Base-by-base conservation (phyloP, 2,888 invertebrate genomes). In the Steromphala cineraria region DNA sequence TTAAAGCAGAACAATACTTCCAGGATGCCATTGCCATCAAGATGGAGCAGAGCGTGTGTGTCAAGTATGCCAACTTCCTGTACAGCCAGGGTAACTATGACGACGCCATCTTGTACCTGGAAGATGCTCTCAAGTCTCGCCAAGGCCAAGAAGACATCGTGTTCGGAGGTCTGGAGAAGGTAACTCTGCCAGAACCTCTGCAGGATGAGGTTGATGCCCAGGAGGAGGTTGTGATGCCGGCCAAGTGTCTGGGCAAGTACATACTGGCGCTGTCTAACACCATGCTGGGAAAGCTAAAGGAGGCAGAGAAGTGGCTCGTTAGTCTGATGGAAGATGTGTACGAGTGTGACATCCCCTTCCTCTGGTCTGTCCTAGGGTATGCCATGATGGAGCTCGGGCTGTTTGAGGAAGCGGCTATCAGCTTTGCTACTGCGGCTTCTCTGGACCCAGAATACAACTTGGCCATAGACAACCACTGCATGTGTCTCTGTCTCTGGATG, bases 51-150 rank as follows among this genome's bases (percentile, higher is more conserved):
- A 88, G 89, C 62, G 90, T 92, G 0, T 89, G 88, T 84, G 90
- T 92, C 15, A 91, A 92, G 79, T 92, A 92, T 84, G 92, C 92
- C 36, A 92, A 91, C 85, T 92, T 90, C 81, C 84, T 92, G 52
- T 92, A 90, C 84, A 91, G 91, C 76, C 93, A 92, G 81, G 90
- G 89, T 21, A 87, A 91, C 78, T 91, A 89, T 82, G 90, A 90
- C 2, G 90, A 91, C 75, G 92, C 92, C 8, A 87, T 91, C 21
- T 80, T 88, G 77, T 87, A 90, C 78, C 83, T 93, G 71, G 88
- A 90, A 55, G 90, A 90, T 53, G 88, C 88, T n/a, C 78, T 90
- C 46, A 87, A 87, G 67, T 85, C 86, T 74, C 78, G 74, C 10
- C 80, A 67, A 8, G 75, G 78, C 5, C 78, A 82, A 7, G 82